phyloP scores from a whole-genome alignment of 1,140 invertebrate genomes.

The Lepidurus apus region DNA sequence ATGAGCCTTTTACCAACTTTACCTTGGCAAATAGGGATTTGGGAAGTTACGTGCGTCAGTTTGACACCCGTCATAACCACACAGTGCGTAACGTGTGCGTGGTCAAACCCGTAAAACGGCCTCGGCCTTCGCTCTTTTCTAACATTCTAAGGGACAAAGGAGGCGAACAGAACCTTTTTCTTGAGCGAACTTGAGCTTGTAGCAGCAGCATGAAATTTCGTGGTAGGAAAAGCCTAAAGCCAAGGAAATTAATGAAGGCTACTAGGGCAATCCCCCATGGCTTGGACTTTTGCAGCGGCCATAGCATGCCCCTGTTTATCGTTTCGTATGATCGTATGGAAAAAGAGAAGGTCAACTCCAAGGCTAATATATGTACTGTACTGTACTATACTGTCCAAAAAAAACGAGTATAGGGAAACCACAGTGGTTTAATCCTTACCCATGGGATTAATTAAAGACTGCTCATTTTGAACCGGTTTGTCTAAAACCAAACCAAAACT shows the following conservation, averaged over 20 bases:
- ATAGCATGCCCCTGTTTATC: neutral
- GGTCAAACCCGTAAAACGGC: neutral
- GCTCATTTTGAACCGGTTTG: no score
- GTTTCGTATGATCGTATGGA: neutral
- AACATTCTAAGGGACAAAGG: neutral
- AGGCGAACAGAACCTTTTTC: slow-evolving; percentile 7
- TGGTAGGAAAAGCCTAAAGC: neutral
- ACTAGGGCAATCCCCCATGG: slow-evolving; percentile 16
- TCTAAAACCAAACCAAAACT: no score
- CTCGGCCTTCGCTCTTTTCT: neutral
- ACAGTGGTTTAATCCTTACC: no score
- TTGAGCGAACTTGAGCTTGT: neutral
- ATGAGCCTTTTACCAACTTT: neutral
- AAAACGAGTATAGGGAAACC: no score
- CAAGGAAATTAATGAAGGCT: slow-evolving; percentile 5
- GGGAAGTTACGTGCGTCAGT: neutral
- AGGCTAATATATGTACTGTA: slow-evolving; percentile 2
- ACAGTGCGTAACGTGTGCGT: neutral
- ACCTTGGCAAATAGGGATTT: neutral
- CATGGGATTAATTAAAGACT: no score
- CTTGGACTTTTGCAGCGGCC: slow-evolving; percentile 2
- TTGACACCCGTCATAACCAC: slow-evolving; percentile 2
- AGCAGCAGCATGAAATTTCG: neutral
- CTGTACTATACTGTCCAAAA: no score
- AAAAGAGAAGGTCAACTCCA: slow-evolving; percentile 17